Evolutionary conservation across 2,113 vertebrate species (phyloP).

Genomic region (Serinus canaria): DNA sequence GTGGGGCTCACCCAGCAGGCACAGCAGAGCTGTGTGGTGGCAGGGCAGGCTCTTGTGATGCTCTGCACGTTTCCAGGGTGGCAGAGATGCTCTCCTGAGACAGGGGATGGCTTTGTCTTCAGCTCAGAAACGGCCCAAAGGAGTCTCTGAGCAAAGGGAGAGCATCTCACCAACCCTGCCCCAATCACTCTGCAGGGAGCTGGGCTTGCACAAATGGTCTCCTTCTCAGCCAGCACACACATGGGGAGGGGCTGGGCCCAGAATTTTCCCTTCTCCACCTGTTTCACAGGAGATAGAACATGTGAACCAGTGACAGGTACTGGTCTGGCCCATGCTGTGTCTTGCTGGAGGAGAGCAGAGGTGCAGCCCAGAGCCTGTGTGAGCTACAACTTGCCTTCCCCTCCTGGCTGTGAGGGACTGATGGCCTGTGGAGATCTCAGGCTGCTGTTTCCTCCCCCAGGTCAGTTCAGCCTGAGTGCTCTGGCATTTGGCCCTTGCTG

Average conservation of each 20-base stretch:
- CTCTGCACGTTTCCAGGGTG: neutral
- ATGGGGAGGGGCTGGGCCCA: neutral
- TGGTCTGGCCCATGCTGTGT: neutral
- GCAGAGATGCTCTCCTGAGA: neutral
- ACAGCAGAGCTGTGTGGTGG: neutral
- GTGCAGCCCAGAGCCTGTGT: neutral
- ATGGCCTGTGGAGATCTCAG: neutral
- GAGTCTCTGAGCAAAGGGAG: neutral
- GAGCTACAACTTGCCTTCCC: neutral
- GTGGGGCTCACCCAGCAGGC: neutral
- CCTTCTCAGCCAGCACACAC: neutral
- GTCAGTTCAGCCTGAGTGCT: neutral
- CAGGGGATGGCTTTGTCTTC: neutral
- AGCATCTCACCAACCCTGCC: neutral
- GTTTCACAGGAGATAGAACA: neutral
- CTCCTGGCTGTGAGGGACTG: neutral
- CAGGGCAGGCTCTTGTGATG: fast-evolving
- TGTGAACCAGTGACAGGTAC: neutral
- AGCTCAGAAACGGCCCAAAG: neutral
- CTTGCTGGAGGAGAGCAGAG: neutral
- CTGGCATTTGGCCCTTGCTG: neutral
- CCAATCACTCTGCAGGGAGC: neutral
- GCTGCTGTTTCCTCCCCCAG: neutral
- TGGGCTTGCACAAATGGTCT: neutral
- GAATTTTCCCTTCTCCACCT: neutral